Evolutionary conservation across 2,797 vertebrate genomes (phyloP), one percentile per base, ranked within the genome.

Genomic region (Benthosema pterotum): DNA sequence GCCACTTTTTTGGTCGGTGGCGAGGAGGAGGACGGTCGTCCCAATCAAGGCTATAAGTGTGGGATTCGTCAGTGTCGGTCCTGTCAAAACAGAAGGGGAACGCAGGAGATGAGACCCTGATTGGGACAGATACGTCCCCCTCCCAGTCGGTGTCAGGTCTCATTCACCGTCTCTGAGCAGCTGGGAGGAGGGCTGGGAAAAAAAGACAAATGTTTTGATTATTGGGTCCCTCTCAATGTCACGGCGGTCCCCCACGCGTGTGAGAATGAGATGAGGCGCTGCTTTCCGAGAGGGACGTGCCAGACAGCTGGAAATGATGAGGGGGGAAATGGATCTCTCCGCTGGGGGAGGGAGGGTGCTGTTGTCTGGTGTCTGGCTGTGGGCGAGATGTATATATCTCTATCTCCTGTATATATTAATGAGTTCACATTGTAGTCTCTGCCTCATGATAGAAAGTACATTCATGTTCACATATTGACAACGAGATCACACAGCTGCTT

Each of bases 131-230:
- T 91, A 85, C 83, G 77, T 91, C 88, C 91, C 88, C 84, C 86
- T 22, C 88, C 84, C 86, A 2, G 78, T 76, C 70, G 78, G 87
- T 89, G 91, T 93, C 90, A 90, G 90, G 87, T 90, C 88, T 91
- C 89, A 90, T 91, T 90, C 88, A 87, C 80, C 73, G n/a, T n/a
- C n/a, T n/a, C n/a, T n/a, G n/a, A n/a, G n/a, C n/a, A n/a, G n/a
- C n/a, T n/a, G n/a, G n/a, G n/a, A n/a, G n/a, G n/a, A n/a, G n/a
- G n/a, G n/a, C n/a, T n/a, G n/a, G n/a, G n/a, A n/a, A n/a, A n/a
- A 89, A 92, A 91, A 93, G 92, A 93, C 91, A 92, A 93, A 92
- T 91, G 90, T 93, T 92, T 93, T 92, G 89, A 93, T 93, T 92
- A 92, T 87, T 78, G 88, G 88, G 87, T 90, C 89, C 84, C 80